Conservation (phyloP, 2,797 vertebrate species). For the Thaleichthys pacificus region DNA sequence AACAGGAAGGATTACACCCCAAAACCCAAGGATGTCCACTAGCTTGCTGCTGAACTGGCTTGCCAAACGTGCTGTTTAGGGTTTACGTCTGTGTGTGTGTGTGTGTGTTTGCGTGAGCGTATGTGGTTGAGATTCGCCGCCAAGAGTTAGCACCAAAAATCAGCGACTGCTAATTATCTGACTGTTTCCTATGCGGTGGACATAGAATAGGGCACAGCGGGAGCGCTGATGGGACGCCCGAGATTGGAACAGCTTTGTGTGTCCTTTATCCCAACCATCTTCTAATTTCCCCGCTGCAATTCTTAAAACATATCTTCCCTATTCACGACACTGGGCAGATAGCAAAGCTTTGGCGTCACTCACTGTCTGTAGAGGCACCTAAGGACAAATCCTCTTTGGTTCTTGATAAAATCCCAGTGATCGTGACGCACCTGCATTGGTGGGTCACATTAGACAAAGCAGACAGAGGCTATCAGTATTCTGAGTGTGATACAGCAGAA, state of each 20-base stretch:
- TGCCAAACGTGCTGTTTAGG: conserved; percentile 36
- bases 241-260: not conserved
- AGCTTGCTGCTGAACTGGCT: conserved; percentile 47
- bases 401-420: conserved; percentile 30
- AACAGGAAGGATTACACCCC: conserved; percentile 45
- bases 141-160: conserved; percentile 31
- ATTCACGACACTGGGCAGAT: conserved; percentile 30
- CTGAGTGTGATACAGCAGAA: conserved; percentile 11
- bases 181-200: conserved; percentile 28
- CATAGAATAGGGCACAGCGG: conserved; percentile 9
- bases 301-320: conserved; percentile 25
- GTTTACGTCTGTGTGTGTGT: not conserved
- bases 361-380: conserved; percentile 14
- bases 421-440: conserved; percentile 11
- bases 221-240: not conserved
- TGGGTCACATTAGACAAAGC: not conserved
- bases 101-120: conserved; percentile 10
- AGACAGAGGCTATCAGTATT: conserved; percentile 9
- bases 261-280: conserved; percentile 21
- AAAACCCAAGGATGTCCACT: conserved; percentile 43
- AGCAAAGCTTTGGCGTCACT: conserved; percentile 9
- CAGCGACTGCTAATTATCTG: conserved; percentile 14
- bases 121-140: not conserved
- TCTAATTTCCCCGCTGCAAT: conserved; percentile 38
- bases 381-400: conserved; percentile 40